These are phyloP conservation scores for Lasioglossum morio DNA, from an alignment of 2,888 invertebrate genomes.

Conservation along the genomic window DNA sequence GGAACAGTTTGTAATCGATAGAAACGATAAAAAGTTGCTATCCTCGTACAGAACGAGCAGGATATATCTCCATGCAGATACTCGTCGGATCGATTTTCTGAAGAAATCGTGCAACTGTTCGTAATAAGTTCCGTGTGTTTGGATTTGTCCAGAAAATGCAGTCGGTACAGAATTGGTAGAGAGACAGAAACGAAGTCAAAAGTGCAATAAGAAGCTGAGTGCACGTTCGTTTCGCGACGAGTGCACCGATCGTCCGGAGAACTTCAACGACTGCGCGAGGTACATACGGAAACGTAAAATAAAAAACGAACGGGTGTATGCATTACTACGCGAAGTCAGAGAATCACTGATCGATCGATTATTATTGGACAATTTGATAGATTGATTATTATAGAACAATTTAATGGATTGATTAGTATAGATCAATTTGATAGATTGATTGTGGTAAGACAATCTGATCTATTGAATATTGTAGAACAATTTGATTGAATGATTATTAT, in stretches of 20 bases:
- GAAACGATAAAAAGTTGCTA: not conserved
- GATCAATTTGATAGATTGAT: too few relatives aligned
- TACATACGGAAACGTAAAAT: not conserved
- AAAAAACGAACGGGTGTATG: not conserved
- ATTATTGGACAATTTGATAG: too few relatives aligned
- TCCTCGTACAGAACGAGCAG: not conserved
- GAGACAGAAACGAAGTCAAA: conserved; percentile 32
- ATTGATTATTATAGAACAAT: too few relatives aligned
- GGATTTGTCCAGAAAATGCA: not conserved
- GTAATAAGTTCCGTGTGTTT: not conserved
- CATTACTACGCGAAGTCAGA: not conserved
- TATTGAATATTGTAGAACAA: too few relatives aligned
- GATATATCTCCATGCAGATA: not conserved
- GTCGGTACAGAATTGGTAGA: not conserved
- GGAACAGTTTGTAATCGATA: not conserved
- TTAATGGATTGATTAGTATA: too few relatives aligned
- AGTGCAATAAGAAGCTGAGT: conserved; percentile 65
- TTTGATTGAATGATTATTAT: too few relatives aligned
- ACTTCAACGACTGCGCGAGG: not conserved
- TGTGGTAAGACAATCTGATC: too few relatives aligned
- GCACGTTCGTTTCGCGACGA: conserved; percentile 11
- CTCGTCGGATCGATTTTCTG: not conserved
- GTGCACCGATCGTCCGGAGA: conserved; percentile 31
- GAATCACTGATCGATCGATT: not conserved
- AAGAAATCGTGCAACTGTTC: not conserved